These are phyloP conservation scores for Cephus cinctus DNA, from an alignment of 1,140 invertebrate species.

Conservation along the genomic window DNA sequence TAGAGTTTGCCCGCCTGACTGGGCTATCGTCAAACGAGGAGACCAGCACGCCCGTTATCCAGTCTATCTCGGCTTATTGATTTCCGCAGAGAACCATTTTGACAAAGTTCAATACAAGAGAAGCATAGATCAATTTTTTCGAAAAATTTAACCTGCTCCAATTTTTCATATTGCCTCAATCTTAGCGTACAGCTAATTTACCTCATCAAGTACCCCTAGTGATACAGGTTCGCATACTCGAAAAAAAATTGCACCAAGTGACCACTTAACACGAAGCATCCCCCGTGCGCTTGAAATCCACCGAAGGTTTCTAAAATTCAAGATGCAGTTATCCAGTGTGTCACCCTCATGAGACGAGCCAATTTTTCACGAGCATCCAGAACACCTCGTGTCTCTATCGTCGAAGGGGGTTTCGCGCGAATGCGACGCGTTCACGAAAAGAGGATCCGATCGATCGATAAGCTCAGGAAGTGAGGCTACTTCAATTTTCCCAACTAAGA, in stretches of 20 bases:
- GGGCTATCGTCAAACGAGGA: neutral
- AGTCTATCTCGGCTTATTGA: conserved; percentile 39
- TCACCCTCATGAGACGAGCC: conserved; percentile 7
- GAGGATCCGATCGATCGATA: conserved; percentile 46
- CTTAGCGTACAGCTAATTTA: too few species aligned
- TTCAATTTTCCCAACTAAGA: conserved; percentile 50
- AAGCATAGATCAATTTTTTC: conserved; percentile 2
- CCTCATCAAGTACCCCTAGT: too few species aligned
- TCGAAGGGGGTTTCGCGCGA: conserved; percentile 12
- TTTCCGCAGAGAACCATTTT: conserved; percentile 22
- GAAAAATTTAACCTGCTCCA: too few species aligned
- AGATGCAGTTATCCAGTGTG: too few species aligned
- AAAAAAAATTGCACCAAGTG: too few species aligned
- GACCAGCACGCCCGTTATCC: conserved; percentile 1
- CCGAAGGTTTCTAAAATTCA: too few species aligned
- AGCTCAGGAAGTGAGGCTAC: conserved; percentile 39
- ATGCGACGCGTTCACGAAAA: too few species aligned
- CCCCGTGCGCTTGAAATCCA: conserved; percentile 8
- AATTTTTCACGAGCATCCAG: conserved; percentile 1
- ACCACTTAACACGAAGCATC: conserved; percentile 14
- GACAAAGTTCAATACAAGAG: neutral
- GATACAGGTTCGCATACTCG: too few species aligned
- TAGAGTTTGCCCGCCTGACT: neutral
- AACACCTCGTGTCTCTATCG: conserved; percentile 9
- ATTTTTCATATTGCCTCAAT: too few species aligned